Evolutionary conservation across 2,797 vertebrate species (phyloP).

Genomic region (Eptatretus atami): DNA sequence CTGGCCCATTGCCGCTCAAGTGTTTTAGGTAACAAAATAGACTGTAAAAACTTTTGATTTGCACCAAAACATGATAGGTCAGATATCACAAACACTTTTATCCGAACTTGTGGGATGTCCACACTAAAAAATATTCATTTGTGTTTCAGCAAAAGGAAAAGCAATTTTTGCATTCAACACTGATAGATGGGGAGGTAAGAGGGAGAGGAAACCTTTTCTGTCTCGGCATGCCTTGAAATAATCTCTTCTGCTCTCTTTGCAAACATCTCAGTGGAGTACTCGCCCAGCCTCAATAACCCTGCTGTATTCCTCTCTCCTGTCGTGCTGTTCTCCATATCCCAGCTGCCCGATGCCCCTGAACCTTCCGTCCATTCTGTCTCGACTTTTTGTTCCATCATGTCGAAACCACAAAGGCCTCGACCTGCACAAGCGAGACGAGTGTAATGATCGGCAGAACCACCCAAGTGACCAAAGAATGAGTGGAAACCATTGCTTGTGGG

Average conservation of each 20-base stretch:
- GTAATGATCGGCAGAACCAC: slow-evolving; percentile 79
- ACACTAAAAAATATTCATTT: no score
- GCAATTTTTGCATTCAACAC: no score
- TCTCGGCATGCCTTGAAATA: slow-evolving; percentile 38
- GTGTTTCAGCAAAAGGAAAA: no score
- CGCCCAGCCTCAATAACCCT: slow-evolving; percentile 30
- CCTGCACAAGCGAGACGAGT: slow-evolving; percentile 69
- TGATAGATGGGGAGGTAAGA: no score
- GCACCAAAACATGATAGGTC: no score
- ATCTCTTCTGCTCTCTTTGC: slow-evolving; percentile 53
- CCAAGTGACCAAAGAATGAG: slow-evolving; percentile 75
- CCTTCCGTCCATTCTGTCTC: no score
- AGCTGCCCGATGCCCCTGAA: no score
- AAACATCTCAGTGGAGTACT: slow-evolving; percentile 73
- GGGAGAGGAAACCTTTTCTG: not conserved
- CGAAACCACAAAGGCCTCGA: slow-evolving; percentile 48
- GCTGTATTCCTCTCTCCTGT: slow-evolving; percentile 64
- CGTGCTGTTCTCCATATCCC: slow-evolving; percentile 12
- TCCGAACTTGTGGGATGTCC: no score
- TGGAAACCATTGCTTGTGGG: slow-evolving; percentile 69
- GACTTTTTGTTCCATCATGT: slow-evolving; percentile 17
- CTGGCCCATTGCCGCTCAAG: no score
- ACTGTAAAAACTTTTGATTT: no score
- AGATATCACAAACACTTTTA: no score
- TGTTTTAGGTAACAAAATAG: no score